Evolutionary conservation across 2,113 vertebrate species (phyloP).

Genomic region (Hemichromis elongatus): DNA sequence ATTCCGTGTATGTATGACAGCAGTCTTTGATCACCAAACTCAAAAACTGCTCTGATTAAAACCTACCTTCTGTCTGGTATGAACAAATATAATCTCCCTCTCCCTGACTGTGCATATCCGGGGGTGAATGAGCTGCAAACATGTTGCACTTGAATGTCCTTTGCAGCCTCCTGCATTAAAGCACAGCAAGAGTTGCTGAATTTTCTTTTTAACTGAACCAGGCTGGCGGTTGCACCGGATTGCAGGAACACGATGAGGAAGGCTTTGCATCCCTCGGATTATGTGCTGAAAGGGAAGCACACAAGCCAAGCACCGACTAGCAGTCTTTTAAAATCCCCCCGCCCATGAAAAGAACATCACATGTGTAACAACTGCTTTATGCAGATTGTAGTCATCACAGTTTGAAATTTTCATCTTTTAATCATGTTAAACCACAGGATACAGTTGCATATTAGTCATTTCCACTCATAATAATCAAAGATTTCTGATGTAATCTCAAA

Average conservation of each 20-base stretch:
- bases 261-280: background rate
- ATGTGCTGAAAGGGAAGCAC: background rate
- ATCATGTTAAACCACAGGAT: background rate
- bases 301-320: background rate
- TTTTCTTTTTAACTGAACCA: background rate
- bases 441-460: background rate
- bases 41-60: background rate
- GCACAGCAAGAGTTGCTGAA: background rate
- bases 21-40: background rate
- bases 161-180: background rate
- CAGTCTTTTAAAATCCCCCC: background rate
- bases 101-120: background rate
- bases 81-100: background rate
- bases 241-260: background rate
- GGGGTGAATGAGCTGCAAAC: background rate
- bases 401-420: background rate
- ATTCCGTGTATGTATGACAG: background rate
- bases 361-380: background rate
- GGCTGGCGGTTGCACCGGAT: background rate
- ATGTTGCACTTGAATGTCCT: conserved; percentile 8
- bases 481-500: background rate
- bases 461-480: background rate
- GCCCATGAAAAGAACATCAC: background rate
- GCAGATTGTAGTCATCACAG: background rate
- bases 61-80: background rate